Evolutionary conservation across 2,113 vertebrate species (phyloP), one percentile per base, ranked within the genome.

Genomic region (Seriola quinqueradiata): DNA sequence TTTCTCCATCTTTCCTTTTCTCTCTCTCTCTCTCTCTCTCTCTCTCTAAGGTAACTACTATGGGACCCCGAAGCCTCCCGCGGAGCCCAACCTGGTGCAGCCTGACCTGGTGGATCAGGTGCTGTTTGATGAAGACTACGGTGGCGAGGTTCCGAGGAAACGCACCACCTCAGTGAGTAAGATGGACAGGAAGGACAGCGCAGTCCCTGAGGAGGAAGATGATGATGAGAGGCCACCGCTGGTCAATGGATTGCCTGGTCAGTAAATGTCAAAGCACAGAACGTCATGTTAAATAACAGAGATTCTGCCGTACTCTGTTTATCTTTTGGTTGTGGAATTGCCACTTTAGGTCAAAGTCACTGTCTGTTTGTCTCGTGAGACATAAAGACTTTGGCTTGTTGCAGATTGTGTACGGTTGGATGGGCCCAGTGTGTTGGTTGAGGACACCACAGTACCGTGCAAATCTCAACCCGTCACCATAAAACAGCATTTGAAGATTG

Each of bases 11-110:
- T n/a, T 13, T 38, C 19, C 36, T 50, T 70, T 38, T 32, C 32
- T 79, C 28, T 11, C 72, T 75, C n/a, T n/a, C n/a, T n/a, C n/a
- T n/a, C 50, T 1, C 4, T 79, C 81, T 81, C 7, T 48, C 4
- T 48, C 46, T 48, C 1, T 17, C 4, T 10, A 89, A 97, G 97
- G 97, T 91, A 97, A 98, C 90, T 99, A 97, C 93, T 97, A 97
- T 21, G 97, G 97, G 52, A 97, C 97, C 52, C 97, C 97, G 0
- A 98, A 98, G 88, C 97, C 96, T 44, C 93, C 93, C 0, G 93
- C 93, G 0, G 93, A 94, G 74, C 93, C 93, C 70, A 93, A 92
- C 86, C 84, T 94, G 76, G 93, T 94, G 67, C 93, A 94, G 83
- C 93, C 93, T 0, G 93, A 94, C 89, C 89, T 94, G 76, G 92